Evolutionary conservation across 2,797 vertebrate genomes (phyloP), one percentile per base, ranked within the genome.

Genomic region (Eulemur mongoz): DNA sequence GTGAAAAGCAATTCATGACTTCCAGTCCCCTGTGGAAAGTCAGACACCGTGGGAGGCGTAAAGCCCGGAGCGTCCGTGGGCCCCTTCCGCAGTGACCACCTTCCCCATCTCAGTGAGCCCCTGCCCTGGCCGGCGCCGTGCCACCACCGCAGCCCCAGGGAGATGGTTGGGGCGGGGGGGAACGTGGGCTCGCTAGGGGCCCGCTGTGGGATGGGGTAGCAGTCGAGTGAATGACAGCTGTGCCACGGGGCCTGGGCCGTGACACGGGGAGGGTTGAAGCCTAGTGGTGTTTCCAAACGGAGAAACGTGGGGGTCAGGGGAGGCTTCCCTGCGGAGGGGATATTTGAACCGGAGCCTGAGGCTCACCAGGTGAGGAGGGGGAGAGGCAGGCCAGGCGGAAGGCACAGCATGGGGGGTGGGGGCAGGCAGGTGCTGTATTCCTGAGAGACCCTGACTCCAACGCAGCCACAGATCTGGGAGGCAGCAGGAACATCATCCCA

Each of bases 71-170:
- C 7, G 17, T 70, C 54, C 7, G 61, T 18, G 4, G 5, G 82
- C 8, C 4, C 23, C 57, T 45, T 4, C 40, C 14, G 32, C 8
- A 0, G 4, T 22, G 30, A 43, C n/a, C 6, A 7, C 45, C n/a
- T 12, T 70, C 82, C 54, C 23, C 6, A 1, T 40, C 32, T 7
- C 40, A 52, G 15, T 0, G 59, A 76, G 32, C 23, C 82, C 25
- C 10, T 8, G 27, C 11, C 38, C 72, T 23, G 50, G 11, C 38
- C 23, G 22, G 15, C 3, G 3, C 48, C 6, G 27, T 38, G 79
- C 84, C 1, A 27, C 32, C 15, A 1, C 7, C 1, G 23, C 14
- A 2, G 23, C 59, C 38, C 30, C 7, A 8, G 45, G 27, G 48
- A 52, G 52, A 22, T n/a, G n/a, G n/a, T n/a, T n/a, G 43, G 59